Evolutionary conservation across 2,888 invertebrate species (phyloP), one percentile per base, ranked within the genome.

Genomic region (Lasioglossum zephyrum): DNA sequence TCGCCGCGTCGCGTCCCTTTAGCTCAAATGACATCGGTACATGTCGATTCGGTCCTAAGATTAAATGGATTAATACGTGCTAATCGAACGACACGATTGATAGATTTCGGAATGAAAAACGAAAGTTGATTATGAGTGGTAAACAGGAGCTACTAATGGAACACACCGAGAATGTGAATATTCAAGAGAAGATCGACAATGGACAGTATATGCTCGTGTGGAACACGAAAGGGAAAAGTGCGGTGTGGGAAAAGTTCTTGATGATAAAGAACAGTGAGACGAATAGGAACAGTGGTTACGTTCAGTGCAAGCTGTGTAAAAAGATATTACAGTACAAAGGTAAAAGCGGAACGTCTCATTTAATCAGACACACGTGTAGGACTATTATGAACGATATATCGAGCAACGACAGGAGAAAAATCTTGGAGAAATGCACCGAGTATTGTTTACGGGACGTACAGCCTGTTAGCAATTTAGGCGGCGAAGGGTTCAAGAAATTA

Each of bases 401-500:
- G 8, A 63, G 31, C 18, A 63, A 63, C 8, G 63, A 63, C 18
- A 63, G 63, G 63, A 63, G 63, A 16, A 63, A 63, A 63, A 63
- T 63, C 13, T 63, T 63, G 13, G 63, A 63, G 31, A 63, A 63
- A 63, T 63, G 63, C 63, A 63, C 63, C 2, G 63, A 63, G 18
- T 63, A 63, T 63, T 63, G 63, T 31, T 31, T 63, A 31, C 31
- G 63, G 31, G 63, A 63, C 16, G 63, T 63, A 3, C 63, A 63
- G 8, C 63, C 63, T 13, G 63, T 63, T 1, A 63, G 63, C 1
- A 63, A 63, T 63, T 31, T 53, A 49, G 60, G 44, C 49, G 53
- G 80, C 66, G n/a, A 41, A 26, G 41, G 26, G n/a, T 72, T 72
- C 44, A 73, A 44, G 47, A 73, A 73, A 47, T 47, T 73, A 22